phyloP scores from a whole-genome alignment of 2,888 invertebrate species.

The Agonopterix arenella region DNA sequence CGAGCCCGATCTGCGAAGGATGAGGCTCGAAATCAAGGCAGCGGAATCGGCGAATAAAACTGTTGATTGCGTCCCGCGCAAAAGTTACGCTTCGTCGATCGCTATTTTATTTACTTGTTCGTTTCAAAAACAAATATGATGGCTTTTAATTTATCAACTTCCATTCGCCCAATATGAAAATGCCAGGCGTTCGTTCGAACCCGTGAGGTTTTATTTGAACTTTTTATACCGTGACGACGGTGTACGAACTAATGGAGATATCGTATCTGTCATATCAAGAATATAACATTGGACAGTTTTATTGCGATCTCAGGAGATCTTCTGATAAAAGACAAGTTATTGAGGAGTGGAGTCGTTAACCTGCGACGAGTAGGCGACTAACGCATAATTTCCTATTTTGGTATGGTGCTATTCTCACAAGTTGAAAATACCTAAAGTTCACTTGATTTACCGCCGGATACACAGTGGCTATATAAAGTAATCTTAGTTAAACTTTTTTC shows the following conservation, averaged over 20 bases:
- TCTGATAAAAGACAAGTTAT: slow-evolving; percentile 45
- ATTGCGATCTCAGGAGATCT: slow-evolving; percentile 56
- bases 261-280: slow-evolving; percentile 63
- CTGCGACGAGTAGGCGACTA: slow-evolving; percentile 8
- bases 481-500: slow-evolving; percentile 27
- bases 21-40: slow-evolving; percentile 54
- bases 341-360: slow-evolving; percentile 27
- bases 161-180: slow-evolving; percentile 34
- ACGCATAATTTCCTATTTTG: no score
- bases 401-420: not conserved
- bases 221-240: slow-evolving; percentile 52
- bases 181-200: slow-evolving; percentile 34
- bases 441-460: not conserved
- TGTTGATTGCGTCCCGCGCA: slow-evolving; percentile 64
- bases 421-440: not conserved
- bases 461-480: slow-evolving; percentile 26
- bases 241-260: slow-evolving; percentile 63
- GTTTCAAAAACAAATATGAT: slow-evolving; percentile 50
- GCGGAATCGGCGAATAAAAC: slow-evolving; percentile 63
- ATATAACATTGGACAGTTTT: slow-evolving; percentile 65
- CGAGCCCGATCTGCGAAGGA: slow-evolving; percentile 38
- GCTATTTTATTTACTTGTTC: slow-evolving; percentile 60
- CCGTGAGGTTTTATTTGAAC: slow-evolving; percentile 48
- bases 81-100: slow-evolving; percentile 64
- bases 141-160: slow-evolving; percentile 63